Percentiles rank a stretch among this genome's conserved stretches.
Evolutionary conservation across 2,113 vertebrate genomes (phyloP).

Genomic region (Accipiter cooperii): DNA sequence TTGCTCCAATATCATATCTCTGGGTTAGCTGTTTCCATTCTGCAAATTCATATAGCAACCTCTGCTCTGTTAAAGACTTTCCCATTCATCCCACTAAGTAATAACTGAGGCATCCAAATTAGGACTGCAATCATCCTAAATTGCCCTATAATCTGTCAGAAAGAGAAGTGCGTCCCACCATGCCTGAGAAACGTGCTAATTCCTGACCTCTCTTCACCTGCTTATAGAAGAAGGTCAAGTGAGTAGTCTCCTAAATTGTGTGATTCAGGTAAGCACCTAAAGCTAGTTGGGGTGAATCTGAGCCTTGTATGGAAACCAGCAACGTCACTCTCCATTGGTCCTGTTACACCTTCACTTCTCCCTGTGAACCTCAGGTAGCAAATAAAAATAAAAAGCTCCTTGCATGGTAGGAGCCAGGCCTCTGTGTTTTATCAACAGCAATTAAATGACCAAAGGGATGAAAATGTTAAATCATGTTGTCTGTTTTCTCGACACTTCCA

Average conservation of each 20-base stretch:
- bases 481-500: neutral
- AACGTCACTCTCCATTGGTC: neutral
- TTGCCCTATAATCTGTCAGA: neutral
- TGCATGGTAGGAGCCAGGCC: neutral
- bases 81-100: neutral
- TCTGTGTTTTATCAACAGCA: neutral
- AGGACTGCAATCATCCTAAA: neutral
- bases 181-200: neutral
- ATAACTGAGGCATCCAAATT: neutral
- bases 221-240: neutral
- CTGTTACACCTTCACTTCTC: neutral
- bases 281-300: neutral
- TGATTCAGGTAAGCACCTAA: neutral
- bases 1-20: neutral
- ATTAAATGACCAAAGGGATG: neutral
- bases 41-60: neutral
- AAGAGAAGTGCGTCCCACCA: neutral
- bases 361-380: accelerated
- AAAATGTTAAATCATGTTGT: neutral
- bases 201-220: neutral
- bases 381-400: neutral
- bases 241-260: neutral
- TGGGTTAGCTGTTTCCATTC: neutral
- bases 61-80: neutral
- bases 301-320: neutral